These are phyloP conservation scores for Pygathrix nemaeus DNA, from an alignment of 2,113 vertebrate species.

Conservation along the genomic window DNA sequence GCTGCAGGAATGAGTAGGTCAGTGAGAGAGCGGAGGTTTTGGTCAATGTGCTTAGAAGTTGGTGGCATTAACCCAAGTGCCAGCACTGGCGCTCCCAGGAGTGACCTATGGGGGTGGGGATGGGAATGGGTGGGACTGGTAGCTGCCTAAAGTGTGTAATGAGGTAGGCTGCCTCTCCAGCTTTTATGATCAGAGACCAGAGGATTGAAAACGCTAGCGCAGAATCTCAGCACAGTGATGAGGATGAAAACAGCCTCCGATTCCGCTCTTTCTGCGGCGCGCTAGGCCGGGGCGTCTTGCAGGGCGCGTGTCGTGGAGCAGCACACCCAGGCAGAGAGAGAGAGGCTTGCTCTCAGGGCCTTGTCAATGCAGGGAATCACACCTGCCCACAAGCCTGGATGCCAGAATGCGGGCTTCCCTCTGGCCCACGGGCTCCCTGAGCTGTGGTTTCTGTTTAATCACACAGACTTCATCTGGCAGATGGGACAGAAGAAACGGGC, in stretches of 20 bases:
- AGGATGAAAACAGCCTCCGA: not conserved
- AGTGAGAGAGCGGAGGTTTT: not conserved
- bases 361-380: not conserved
- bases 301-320: accelerated
- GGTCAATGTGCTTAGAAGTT: too few species aligned
- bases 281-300: accelerated
- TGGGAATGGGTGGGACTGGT: too few species aligned
- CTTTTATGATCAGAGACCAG: accelerated
- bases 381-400: not conserved
- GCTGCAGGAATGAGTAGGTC: not conserved
- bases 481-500: not conserved
- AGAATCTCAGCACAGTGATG: not conserved
- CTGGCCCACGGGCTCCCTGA: not conserved
- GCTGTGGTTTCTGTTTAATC: not conserved
- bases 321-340: not conserved
- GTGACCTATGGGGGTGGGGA: too few species aligned
- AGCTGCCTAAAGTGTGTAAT: accelerated
- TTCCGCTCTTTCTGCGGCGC: accelerated
- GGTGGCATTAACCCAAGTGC: not conserved
- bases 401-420: not conserved
- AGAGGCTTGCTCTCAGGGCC: not conserved
- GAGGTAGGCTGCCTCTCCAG: not conserved
- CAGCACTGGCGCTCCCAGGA: too few species aligned
- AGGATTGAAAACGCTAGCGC: not conserved
- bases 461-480: not conserved